Conservation (phyloP, 2,888 invertebrate genomes). For the Sthenelais limicola region DNA sequence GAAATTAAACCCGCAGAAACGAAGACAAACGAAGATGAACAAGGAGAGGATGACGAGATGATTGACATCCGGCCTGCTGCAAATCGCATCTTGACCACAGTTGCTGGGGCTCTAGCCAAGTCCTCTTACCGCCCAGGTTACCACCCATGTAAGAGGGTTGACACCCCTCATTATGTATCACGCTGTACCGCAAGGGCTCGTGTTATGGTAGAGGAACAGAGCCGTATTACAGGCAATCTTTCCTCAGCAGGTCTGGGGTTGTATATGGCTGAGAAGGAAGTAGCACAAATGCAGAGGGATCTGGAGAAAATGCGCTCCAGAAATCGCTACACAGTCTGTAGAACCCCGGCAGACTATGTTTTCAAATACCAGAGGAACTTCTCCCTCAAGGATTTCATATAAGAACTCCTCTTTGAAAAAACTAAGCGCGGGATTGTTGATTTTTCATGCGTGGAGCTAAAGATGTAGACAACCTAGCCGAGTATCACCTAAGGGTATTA, state of each 20-base stretch:
- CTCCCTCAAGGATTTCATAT: slow-evolving; percentile 2
- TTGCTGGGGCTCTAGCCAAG: background rate
- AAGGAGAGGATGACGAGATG: background rate
- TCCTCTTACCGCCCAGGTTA: background rate
- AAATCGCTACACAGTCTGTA: background rate
- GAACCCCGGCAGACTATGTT: background rate
- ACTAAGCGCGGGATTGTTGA: too few relatives aligned
- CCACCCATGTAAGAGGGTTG: background rate
- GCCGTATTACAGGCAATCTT: background rate
- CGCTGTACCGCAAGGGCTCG: background rate
- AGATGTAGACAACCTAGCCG: too few relatives aligned
- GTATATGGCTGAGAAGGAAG: background rate
- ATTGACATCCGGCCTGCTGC: slow-evolving; percentile 15
- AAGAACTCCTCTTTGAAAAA: too few relatives aligned
- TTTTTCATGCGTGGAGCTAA: too few relatives aligned
- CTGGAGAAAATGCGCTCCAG: background rate
- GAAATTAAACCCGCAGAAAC: background rate
- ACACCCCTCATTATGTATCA: background rate
- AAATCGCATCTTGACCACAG: background rate
- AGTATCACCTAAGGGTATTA: too few relatives aligned
- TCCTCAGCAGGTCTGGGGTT: background rate
- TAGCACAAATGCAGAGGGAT: background rate
- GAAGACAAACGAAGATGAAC: background rate
- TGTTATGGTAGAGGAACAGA: slow-evolving; percentile 5
- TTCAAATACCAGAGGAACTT: background rate